phyloP scores from a whole-genome alignment of 1,140 invertebrate species.

The Drosophila tropicalis region DNA sequence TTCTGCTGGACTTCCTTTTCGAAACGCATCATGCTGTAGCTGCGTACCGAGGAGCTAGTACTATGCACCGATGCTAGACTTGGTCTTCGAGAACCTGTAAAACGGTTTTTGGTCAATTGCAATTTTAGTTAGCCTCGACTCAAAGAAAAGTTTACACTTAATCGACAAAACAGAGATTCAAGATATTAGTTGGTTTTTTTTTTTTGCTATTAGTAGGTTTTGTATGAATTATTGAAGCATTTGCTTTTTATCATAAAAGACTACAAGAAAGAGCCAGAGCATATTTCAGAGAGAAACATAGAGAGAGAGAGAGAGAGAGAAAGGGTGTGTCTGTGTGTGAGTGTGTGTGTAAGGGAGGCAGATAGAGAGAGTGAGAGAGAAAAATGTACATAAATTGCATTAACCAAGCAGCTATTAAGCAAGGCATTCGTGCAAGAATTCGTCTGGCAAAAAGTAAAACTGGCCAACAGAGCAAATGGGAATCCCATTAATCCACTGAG shows the following conservation, averaged over 20 bases:
- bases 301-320: background rate
- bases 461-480: background rate
- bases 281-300: background rate
- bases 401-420: constrained; percentile 17
- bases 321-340: background rate
- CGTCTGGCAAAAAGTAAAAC: background rate
- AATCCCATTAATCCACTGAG: too few species aligned
- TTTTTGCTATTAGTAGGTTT: constrained; percentile 37
- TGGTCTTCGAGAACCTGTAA: constrained; percentile 90
- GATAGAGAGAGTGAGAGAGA: constrained; percentile 7
- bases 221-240: constrained; percentile 44
- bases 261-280: constrained; percentile 34
- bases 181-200: background rate
- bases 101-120: background rate
- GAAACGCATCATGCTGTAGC: constrained; percentile 90
- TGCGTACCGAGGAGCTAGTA: constrained; percentile 90
- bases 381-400: constrained; percentile 6
- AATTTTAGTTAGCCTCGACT: background rate
- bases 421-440: background rate
- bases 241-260: constrained; percentile 31
- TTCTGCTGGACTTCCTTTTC: constrained; percentile 91
- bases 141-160: background rate
- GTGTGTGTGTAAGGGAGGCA: too few species aligned
- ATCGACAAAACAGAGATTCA: background rate
- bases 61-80: constrained; percentile 92